Evolutionary conservation across 2,888 invertebrate genomes (phyloP).

Genomic region (Drosophila quinaria): DNA sequence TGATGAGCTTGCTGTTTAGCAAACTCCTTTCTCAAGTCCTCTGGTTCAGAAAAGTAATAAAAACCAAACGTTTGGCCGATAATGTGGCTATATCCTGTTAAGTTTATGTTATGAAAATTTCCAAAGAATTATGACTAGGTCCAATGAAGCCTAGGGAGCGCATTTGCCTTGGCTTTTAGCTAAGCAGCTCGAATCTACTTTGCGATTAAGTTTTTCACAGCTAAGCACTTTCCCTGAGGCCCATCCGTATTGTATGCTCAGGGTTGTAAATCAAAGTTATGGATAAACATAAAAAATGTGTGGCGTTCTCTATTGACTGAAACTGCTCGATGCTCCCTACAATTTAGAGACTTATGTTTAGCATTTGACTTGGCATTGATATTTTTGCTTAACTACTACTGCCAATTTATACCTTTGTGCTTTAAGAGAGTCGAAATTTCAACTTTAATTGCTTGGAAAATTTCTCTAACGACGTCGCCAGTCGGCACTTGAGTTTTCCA

Average conservation of each 20-base stretch:
- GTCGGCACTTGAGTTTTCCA: constrained; percentile 29
- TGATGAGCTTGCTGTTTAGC: not conserved
- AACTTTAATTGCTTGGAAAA: constrained; percentile 75
- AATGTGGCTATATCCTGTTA: constrained; percentile 22
- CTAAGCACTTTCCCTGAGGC: constrained; percentile 35
- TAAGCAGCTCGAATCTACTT: constrained; percentile 3
- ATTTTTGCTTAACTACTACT: not conserved
- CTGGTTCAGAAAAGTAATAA: constrained; percentile 17
- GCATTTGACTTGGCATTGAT: not conserved
- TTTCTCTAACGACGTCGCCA: constrained; percentile 45
- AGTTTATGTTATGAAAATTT: constrained; percentile 51
- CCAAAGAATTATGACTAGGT: constrained; percentile 57
- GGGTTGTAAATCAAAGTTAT: constrained; percentile 62
- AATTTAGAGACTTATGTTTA: not conserved
- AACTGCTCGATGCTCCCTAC: constrained; percentile 14
- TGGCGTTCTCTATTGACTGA: constrained; percentile 51
- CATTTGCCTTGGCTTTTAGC: constrained; percentile 18
- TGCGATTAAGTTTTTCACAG: constrained; percentile 34
- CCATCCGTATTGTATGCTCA: constrained; percentile 9
- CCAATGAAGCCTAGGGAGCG: constrained; percentile 5
- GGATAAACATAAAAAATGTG: constrained; percentile 53
- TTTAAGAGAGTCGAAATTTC: constrained; percentile 24
- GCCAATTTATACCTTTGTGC: constrained; percentile 17
- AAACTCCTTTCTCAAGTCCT: not conserved
- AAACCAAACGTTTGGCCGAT: constrained; percentile 16